Percentiles rank a stretch among this genome's conserved stretches.
Conservation (phyloP, 2,113 vertebrate genomes). For the Aegypius monachus region DNA sequence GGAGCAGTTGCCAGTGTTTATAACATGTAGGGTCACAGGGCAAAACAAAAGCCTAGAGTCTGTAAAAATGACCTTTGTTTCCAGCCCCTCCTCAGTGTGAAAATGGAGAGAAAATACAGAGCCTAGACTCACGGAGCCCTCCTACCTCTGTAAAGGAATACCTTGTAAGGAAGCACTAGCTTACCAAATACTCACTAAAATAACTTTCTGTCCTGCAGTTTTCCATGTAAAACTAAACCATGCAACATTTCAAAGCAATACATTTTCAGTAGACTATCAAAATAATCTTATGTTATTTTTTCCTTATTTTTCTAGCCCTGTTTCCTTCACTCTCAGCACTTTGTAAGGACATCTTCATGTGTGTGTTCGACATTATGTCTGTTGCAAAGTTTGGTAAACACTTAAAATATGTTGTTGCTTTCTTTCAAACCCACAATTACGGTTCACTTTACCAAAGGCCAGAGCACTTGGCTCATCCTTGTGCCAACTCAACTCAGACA, state of each 20-base stretch:
- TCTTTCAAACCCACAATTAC: constrained; percentile 59
- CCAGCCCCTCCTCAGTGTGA: background rate
- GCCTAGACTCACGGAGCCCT: background rate
- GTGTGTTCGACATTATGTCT: background rate
- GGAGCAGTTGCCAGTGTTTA: background rate
- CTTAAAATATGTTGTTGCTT: constrained; percentile 20
- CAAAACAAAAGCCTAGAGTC: background rate
- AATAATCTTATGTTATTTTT: constrained; percentile 7
- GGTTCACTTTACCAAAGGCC: constrained; percentile 22
- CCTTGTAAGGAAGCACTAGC: background rate
- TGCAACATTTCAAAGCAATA: background rate
- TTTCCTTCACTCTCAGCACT: constrained; percentile 30
- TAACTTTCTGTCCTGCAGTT: background rate
- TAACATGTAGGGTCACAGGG: background rate
- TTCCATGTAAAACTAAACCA: constrained; percentile 39
- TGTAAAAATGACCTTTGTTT: background rate
- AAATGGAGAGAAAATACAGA: background rate
- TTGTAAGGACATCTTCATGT: constrained; percentile 2
- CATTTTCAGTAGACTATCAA: constrained; percentile 17
- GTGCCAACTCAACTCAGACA: constrained; percentile 31
- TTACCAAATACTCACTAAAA: constrained; percentile 4
- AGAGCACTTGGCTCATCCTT: constrained; percentile 4
- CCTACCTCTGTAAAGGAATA: background rate
- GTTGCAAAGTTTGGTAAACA: constrained; percentile 46
- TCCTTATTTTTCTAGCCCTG: constrained; percentile 1